Percentiles rank a stretch among this genome's conserved stretches.
These are phyloP conservation scores for Lepus townsendii DNA, from an alignment of 2,797 vertebrate genomes.

Conservation along the genomic window DNA sequence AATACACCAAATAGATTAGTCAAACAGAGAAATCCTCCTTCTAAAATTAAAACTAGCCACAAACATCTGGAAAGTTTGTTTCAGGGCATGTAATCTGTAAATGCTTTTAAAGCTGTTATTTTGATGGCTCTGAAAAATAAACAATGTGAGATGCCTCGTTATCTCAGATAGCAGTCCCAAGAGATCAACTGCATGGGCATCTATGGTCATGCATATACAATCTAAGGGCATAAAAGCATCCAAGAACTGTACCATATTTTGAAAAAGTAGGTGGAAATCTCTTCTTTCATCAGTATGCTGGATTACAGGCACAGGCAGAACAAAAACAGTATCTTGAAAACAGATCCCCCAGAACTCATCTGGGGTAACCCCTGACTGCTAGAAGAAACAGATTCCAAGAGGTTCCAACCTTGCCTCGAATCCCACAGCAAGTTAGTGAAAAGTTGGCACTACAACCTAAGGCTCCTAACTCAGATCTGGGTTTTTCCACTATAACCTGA, in stretches of 20 bases:
- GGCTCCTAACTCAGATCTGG: not conserved
- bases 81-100: slow-evolving; percentile 38
- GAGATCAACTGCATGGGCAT: not conserved
- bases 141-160: not conserved
- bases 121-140: slow-evolving; percentile 62
- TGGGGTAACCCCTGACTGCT: not conserved
- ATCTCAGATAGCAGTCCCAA: not conserved
- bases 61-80: slow-evolving; percentile 52
- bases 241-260: not conserved
- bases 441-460: not conserved
- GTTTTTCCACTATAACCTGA: not conserved
- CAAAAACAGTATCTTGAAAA: not conserved
- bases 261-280: not conserved
- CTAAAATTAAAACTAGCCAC: slow-evolving; percentile 65
- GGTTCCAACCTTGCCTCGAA: not conserved
- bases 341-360: not conserved
- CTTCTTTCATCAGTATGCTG: not conserved
- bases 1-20: slow-evolving; percentile 60
- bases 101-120: slow-evolving; percentile 61
- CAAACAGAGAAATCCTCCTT: slow-evolving; percentile 56
- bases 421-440: not conserved
- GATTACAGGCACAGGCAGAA: not conserved
- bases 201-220: not conserved
- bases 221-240: not conserved
- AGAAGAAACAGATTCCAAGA: not conserved